Percentiles rank a stretch among this genome's conserved stretches.
phyloP scores from a whole-genome alignment of 2,113 vertebrate species.

The Mustelus asterias region DNA sequence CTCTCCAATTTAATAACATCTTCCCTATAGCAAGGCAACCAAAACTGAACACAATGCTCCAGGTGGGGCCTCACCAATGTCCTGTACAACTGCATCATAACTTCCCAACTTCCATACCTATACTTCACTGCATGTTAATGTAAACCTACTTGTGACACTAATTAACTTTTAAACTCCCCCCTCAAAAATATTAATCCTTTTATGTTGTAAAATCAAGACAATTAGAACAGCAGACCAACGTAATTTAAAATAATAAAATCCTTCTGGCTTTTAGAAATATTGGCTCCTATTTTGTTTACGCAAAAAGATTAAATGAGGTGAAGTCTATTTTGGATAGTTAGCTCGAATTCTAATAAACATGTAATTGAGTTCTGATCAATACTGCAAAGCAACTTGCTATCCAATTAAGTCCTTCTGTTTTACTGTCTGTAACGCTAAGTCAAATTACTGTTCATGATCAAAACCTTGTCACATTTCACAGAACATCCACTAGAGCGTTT shows the following conservation, averaged over 20 bases:
- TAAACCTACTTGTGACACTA: too few species aligned
- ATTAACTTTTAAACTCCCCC: too few species aligned
- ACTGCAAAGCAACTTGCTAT: background rate
- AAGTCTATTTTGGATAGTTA: background rate
- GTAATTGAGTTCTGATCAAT: background rate
- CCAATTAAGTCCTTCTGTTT: background rate
- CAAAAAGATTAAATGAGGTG: background rate
- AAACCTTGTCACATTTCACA: background rate
- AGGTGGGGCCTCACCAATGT: too few species aligned
- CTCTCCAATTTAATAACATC: too few species aligned
- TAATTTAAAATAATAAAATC: background rate
- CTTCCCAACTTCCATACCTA: too few species aligned
- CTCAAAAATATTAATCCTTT: background rate
- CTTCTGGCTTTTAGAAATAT: background rate
- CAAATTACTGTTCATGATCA: background rate
- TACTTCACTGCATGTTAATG: too few species aligned
- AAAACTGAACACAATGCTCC: too few species aligned
- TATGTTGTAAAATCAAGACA: background rate
- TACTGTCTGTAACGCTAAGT: background rate
- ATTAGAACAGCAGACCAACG: background rate
- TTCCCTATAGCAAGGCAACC: too few species aligned
- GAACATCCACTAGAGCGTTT: background rate
- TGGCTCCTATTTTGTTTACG: background rate
- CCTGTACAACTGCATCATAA: too few species aligned
- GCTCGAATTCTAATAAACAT: background rate